These are phyloP conservation scores for Eristalis pertinax DNA, from an alignment of 2,888 invertebrate species.

Conservation along the genomic window DNA sequence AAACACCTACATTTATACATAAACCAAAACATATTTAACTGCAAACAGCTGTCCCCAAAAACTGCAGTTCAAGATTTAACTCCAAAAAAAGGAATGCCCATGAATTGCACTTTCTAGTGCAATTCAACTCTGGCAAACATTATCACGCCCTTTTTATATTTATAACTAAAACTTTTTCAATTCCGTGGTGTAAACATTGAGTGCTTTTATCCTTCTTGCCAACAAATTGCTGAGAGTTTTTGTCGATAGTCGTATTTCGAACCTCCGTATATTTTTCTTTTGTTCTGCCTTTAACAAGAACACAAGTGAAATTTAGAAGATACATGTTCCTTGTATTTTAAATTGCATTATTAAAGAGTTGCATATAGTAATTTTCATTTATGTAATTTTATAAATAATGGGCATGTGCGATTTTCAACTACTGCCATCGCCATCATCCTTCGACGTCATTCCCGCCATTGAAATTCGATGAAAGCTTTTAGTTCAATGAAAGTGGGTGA, in stretches of 20 bases:
- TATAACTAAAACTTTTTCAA: constrained; percentile 41
- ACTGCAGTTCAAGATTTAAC: too few relatives aligned
- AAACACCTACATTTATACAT: too few relatives aligned
- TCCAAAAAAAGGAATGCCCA: neutral
- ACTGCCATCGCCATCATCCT: constrained; percentile 1
- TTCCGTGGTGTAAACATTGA: constrained; percentile 32
- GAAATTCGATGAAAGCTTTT: constrained; percentile 64
- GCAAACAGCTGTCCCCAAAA: too few relatives aligned
- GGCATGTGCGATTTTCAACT: constrained; percentile 41
- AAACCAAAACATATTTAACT: too few relatives aligned
- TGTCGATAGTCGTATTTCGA: neutral
- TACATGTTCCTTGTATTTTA: neutral
- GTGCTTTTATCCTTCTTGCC: constrained; percentile 22
- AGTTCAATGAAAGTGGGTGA: constrained; percentile 67
- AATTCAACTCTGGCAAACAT: neutral
- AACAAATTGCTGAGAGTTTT: constrained; percentile 4
- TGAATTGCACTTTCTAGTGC: neutral
- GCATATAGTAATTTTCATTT: constrained; percentile 43
- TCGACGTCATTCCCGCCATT: constrained; percentile 68
- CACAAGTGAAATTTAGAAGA: neutral
- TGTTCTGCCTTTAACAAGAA: neutral
- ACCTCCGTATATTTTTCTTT: neutral
- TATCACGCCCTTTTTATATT: constrained; percentile 34
- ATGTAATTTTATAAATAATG: constrained; percentile 64
- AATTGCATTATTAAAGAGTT: neutral